Conservation (phyloP, 2,113 vertebrate species). For the Calyptomena viridis region DNA sequence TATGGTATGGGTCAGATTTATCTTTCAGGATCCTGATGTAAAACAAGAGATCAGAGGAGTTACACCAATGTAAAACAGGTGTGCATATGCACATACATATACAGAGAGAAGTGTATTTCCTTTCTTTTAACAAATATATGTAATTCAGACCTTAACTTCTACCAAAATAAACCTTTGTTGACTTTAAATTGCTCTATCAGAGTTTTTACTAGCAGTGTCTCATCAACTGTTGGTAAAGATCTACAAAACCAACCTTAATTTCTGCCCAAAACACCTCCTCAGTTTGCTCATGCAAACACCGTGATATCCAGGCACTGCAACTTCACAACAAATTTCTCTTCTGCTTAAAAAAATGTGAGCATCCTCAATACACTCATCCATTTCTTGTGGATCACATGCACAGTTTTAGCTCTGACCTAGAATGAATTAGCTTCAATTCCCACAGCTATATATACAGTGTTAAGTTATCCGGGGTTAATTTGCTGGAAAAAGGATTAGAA, state of each 20-base stretch:
- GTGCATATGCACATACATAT: not conserved
- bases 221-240: not conserved
- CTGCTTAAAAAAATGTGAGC: not conserved
- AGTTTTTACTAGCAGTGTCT: not conserved
- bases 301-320: not conserved
- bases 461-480: slow-evolving; percentile 48
- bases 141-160: not conserved
- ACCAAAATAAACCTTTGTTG: not conserved
- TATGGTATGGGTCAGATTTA: slow-evolving; percentile 24
- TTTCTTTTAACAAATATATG: not conserved
- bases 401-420: slow-evolving; percentile 20
- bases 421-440: slow-evolving; percentile 33
- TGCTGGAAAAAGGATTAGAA: slow-evolving; percentile 40
- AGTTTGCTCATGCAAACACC: not conserved
- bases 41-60: slow-evolving; percentile 57
- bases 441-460: not conserved
- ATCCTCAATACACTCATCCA: not conserved
- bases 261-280: not conserved
- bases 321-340: not conserved
- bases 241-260: not conserved
- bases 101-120: not conserved
- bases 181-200: not conserved
- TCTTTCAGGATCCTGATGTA: slow-evolving; percentile 19
- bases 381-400: not conserved
- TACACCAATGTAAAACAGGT: slow-evolving; percentile 55